Conservation (phyloP, 2,113 vertebrate species). For the Puma concolor region DNA sequence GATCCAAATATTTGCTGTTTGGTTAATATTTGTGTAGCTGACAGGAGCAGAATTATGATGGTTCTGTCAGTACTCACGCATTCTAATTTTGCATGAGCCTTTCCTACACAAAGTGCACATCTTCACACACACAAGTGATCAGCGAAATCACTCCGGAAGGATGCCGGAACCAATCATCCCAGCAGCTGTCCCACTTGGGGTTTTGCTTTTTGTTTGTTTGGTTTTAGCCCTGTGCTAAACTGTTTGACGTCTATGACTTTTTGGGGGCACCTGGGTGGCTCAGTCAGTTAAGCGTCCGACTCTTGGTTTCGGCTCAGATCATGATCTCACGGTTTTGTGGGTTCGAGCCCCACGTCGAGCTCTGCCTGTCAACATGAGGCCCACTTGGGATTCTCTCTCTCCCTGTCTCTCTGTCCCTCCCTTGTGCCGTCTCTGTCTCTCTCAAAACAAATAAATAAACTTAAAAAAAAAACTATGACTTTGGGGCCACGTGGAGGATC, state of each 20-base stretch:
- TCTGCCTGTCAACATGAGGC: too few species aligned
- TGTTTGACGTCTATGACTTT: background rate
- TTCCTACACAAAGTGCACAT: background rate
- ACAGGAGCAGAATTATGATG: conserved; percentile 56
- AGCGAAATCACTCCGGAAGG: accelerated
- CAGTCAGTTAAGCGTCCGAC: too few species aligned
- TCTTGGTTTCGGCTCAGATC: too few species aligned
- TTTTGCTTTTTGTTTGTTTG: background rate
- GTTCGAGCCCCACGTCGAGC: too few species aligned
- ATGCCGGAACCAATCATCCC: accelerated
- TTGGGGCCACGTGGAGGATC: background rate
- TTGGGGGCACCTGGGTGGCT: background rate
- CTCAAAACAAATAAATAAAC: too few species aligned
- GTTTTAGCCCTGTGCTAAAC: background rate
- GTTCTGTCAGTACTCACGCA: background rate
- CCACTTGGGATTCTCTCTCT: too few species aligned
- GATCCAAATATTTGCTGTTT: conserved; percentile 78
- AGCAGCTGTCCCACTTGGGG: accelerated
- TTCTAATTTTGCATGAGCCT: background rate
- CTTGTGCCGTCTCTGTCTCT: too few species aligned
- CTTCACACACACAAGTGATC: background rate
- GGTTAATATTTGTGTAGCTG: conserved; percentile 73
- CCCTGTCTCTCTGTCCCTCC: too few species aligned
- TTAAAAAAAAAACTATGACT: background rate
- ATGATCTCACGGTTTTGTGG: too few species aligned